Conservation (phyloP, 2,797 vertebrate genomes). For the Gallinago solitaria region DNA sequence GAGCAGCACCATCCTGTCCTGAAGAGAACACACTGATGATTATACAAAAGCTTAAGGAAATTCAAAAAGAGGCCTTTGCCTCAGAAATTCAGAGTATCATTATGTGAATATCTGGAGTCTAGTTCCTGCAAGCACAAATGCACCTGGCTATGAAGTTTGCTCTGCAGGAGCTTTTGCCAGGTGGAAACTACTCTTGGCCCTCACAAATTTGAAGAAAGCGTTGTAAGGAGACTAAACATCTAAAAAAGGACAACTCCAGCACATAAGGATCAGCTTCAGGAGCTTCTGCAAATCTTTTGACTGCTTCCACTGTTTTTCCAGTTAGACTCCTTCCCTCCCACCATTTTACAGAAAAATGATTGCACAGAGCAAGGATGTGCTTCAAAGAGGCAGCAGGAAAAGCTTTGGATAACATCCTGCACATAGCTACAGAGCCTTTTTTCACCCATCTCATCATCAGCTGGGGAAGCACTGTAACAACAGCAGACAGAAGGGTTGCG, state of each 20-base stretch:
- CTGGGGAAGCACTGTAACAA: background rate
- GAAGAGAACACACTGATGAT: constrained; percentile 14
- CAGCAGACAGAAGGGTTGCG: background rate
- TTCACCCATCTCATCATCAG: background rate
- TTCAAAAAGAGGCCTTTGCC: background rate
- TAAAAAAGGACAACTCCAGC: background rate
- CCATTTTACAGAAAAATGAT: background rate
- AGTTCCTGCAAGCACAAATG: background rate
- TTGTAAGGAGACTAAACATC: background rate
- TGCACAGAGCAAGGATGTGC: background rate
- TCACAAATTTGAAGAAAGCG: background rate
- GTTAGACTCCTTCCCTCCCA: background rate
- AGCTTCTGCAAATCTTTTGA: background rate
- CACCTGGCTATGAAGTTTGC: background rate
- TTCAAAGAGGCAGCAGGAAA: background rate
- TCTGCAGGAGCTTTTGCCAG: background rate
- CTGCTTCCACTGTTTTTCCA: background rate
- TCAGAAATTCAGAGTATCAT: background rate
- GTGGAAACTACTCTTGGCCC: background rate
- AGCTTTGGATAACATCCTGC: background rate
- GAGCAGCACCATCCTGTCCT: constrained; percentile 85
- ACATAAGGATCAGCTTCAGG: background rate
- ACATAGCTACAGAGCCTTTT: background rate
- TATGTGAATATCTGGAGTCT: background rate
- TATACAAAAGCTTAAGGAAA: background rate